Conservation (phyloP, 2,113 vertebrate species). For the Psammodynastes pulverulentus region DNA sequence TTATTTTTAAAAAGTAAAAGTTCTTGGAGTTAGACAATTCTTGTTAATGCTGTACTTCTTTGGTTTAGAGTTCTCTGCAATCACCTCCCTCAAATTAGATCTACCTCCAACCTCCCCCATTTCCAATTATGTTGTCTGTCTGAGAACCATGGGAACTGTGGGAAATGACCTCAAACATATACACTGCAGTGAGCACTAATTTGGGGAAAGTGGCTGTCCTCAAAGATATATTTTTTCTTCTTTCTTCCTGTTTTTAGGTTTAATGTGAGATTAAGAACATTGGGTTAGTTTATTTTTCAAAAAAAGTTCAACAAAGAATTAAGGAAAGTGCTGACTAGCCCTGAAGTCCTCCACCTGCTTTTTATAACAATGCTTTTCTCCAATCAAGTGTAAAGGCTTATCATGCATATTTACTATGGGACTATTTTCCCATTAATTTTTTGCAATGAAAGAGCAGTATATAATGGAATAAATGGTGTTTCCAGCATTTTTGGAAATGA, state of each 20-base stretch:
- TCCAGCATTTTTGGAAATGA: not conserved
- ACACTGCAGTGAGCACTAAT: not conserved
- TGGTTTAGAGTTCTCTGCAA: not conserved
- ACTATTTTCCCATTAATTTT: not conserved
- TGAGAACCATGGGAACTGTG: not conserved
- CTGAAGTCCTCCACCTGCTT: not conserved
- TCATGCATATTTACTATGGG: not conserved
- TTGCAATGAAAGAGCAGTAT: not conserved
- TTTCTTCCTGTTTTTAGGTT: not conserved
- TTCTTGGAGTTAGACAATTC: not conserved
- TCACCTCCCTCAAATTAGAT: not conserved
- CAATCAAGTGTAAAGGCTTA: not conserved
- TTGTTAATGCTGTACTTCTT: not conserved
- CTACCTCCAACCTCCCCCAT: not conserved
- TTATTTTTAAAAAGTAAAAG: not conserved
- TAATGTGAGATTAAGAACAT: not conserved
- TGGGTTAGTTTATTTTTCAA: not conserved
- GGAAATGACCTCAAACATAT: not conserved
- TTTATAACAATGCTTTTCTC: not conserved
- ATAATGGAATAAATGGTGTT: not conserved
- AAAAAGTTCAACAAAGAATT: not conserved
- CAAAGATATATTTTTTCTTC: not conserved
- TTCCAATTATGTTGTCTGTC: not conserved
- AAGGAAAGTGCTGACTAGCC: not conserved
- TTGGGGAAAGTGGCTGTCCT: not conserved